Conservation (phyloP, 2,888 invertebrate species). For the Nymphalis urticae region DNA sequence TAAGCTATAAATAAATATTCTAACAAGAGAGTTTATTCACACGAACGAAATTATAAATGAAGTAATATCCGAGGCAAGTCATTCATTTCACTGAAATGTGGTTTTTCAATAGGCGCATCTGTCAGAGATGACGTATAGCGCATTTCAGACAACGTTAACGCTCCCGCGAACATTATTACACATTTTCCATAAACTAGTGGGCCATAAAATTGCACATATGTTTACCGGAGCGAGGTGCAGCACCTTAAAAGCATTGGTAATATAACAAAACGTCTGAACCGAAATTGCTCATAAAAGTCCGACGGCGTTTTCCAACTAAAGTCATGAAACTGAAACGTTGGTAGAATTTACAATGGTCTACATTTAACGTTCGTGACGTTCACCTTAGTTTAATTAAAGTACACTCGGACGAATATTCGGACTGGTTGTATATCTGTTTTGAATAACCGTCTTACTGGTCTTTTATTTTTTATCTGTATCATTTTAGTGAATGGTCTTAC, state of each 20-base stretch:
- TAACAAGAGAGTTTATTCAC: neutral
- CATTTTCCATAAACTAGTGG: slow-evolving; percentile 75
- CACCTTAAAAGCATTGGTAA: slow-evolving; percentile 82
- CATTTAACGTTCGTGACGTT: slow-evolving; percentile 77
- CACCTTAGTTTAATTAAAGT: slow-evolving; percentile 79
- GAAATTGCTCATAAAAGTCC: slow-evolving; percentile 82
- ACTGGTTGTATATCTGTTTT: neutral
- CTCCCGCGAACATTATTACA: slow-evolving; percentile 64
- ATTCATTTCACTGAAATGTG: slow-evolving; percentile 26
- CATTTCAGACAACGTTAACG: slow-evolving; percentile 52
- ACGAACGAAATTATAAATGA: slow-evolving; percentile 1
- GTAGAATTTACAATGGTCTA: slow-evolving; percentile 80
- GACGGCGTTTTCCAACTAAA: slow-evolving; percentile 79
- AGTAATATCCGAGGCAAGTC: slow-evolving; percentile 9
- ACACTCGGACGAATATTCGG: slow-evolving; percentile 47
- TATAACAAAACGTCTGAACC: slow-evolving; percentile 83
- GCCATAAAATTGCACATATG: slow-evolving; percentile 77
- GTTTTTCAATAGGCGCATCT: slow-evolving; percentile 53
- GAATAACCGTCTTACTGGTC: neutral
- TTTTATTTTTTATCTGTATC: no score
- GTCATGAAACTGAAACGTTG: slow-evolving; percentile 80
- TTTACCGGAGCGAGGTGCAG: slow-evolving; percentile 77
- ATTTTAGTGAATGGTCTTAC: no score
- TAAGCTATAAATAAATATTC: no score
- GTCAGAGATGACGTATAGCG: slow-evolving; percentile 45